Evolutionary conservation across 2,113 vertebrate species (phyloP), one percentile per base, ranked within the genome.

Genomic region (Crocuta crocuta): DNA sequence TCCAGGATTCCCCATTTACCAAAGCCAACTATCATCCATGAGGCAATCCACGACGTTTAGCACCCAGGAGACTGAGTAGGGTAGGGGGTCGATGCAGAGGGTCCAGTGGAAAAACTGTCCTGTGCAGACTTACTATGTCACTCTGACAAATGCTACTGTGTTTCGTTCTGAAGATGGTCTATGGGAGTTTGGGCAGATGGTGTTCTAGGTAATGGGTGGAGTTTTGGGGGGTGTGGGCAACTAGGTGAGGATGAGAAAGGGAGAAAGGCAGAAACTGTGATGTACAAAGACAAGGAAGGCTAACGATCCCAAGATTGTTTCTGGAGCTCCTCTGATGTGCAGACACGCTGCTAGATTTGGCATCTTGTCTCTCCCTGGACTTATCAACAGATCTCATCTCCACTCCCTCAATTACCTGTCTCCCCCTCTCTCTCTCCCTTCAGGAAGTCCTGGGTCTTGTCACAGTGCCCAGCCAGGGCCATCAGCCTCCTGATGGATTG

Each of bases 401-500:
- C 1, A 35, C 31, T 94, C 53, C 21, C 6, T 95, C 89, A 85
- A 63, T 70, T 58, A 85, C 66, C 66, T 55, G 43, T 9, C 12
- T 74, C 28, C 26, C 31, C 24, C 31, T 28, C 5, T 66, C 10
- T n/a, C 43, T n/a, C 12, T 50, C 9, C 33, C 9, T 78, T 94
- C 55, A 45, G 31, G 73, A 53, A 93, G 66, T 65, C 73, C 61
- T 86, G 39, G 85, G 68, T 48, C 55, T 96, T 93, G 97, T 79
- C 96, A 96, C 1, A 1, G 43, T 93, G 63, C 87, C 95, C 93
- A 86, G 71, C 15, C 17, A 33, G 82, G 61, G 71, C 24, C 70
- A 79, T 73, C 66, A 35, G 65, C 21, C 48, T 91, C 66, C 73
- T 83, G 91, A 95, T 80, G 86, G 89, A 92, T 92, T 15, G 83